Base-by-base conservation (phyloP, 2,888 invertebrate genomes). In the Amaurobius ferox region DNA sequence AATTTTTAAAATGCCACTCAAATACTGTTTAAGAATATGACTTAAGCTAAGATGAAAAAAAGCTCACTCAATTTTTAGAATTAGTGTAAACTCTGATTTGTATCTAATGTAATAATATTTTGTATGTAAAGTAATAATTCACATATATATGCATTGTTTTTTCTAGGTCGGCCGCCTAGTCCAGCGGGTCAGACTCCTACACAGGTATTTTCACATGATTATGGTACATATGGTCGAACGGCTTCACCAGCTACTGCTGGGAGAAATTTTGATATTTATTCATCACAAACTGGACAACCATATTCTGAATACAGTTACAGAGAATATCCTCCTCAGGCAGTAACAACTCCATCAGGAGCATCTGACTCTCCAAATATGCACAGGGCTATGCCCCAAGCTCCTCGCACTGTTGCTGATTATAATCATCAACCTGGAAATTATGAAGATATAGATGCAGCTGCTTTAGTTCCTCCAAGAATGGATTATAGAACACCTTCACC, bases 401-500 rank as follows among this genome's bases (percentile, higher is more conserved):
- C 89, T 74, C 90, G 89, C 19, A 28, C 66, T 68, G 78, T 77
- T 23, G 68, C 61, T 16, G 72, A 79, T 11, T 79, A 83, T 77
- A 79, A 73, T 55, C 73, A 92, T 89, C 93, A 89, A 92, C 92
- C 92, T 79, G 92, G 94, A 89, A 94, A 94, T 78, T 94, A 94
- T 91, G 94, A 94, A 90, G 94, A 94, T 91, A 92, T 94, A 90
- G 94, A 93, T 89, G 89, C 91, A 9, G 89, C 90, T 70, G 68
- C 78, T 30, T 39, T 85, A 29, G 77, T 79, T n/a, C 79, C 79
- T n/a, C 68, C 79, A 35, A 32, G 79, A 26, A n/a, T 72, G 28
- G 73, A 81, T 35, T 87, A 73, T 40, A 19, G 71, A 44, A 68
- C 79, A 13, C 88, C 89, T 5, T 89, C 89, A 28, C 89, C 89